These are phyloP conservation scores for Andricus grossulariae DNA, from an alignment of 1,140 invertebrate species.

Conservation along the genomic window DNA sequence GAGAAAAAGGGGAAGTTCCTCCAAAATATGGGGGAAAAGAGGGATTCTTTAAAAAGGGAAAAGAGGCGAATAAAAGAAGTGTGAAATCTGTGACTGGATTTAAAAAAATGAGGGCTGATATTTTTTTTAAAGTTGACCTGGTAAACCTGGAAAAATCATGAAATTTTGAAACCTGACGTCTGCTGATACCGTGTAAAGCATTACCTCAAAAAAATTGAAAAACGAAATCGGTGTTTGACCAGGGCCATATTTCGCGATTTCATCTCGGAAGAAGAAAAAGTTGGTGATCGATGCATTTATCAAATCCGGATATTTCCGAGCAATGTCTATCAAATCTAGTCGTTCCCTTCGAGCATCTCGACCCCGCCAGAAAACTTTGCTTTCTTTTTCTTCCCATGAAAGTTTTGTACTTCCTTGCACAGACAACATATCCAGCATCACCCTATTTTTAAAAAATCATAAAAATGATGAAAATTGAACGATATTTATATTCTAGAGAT, in stretches of 20 bases:
- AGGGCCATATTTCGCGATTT: slow-evolving; percentile 91
- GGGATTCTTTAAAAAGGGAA: too few relatives aligned
- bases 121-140: too few relatives aligned
- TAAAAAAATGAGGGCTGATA: too few relatives aligned
- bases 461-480: slow-evolving; percentile 18
- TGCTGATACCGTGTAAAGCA: too few relatives aligned
- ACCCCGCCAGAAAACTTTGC: slow-evolving; percentile 93
- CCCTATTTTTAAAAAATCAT: slow-evolving; percentile 76
- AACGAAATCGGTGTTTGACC: slow-evolving; percentile 91
- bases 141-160: too few relatives aligned
- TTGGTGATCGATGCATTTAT: slow-evolving; percentile 96
- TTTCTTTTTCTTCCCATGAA: slow-evolving; percentile 85
- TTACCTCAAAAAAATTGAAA: slow-evolving; percentile 96
- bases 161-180: too few relatives aligned
- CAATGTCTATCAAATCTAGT: slow-evolving; percentile 88
- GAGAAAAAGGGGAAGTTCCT: too few relatives aligned
- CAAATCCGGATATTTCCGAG: slow-evolving; percentile 85
- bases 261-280: slow-evolving; percentile 96
- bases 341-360: slow-evolving; percentile 91
- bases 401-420: slow-evolving; percentile 87
- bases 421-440: slow-evolving; percentile 92
- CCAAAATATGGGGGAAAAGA: too few relatives aligned
- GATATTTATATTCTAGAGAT: background rate
- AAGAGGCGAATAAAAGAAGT: too few relatives aligned
- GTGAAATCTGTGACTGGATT: too few relatives aligned